Base-by-base conservation (phyloP, 2,797 vertebrate genomes). In the Catamblyrhynchus diadema region DNA sequence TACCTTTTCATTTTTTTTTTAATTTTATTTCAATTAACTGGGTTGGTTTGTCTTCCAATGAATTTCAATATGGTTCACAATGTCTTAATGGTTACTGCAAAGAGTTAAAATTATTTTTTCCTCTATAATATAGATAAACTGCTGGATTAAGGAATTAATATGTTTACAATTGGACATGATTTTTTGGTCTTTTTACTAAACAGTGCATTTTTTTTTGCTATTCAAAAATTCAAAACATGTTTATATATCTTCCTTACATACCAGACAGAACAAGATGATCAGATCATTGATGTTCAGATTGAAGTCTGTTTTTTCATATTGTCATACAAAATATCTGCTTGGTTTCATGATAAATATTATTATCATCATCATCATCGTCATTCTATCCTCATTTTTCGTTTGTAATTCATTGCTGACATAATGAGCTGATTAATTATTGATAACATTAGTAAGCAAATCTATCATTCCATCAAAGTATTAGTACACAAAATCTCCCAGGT, bases 381-480 rank as follows among this genome's bases (percentile, higher is more conserved):
- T 60, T 32, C 12, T 35, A 8, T n/a, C 4, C 10, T 86, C 81
- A 66, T 5, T 45, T 70, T 88, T 62, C 10, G 4, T 20, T 53
- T 3, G 0, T 53, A 48, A 77, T 86, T 27, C 9, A 9, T 64
- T 54, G 14, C 1, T 1, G 30, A n/a, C 3, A 18, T 45, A 48
- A 74, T 21, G 6, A 50, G 8, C 5, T 54, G 13, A 44, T 80
- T 56, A 20, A 17, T 21, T 66, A 62, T 48, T 37, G 18, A 5
- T 44, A 33, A 9, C 33, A 42, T 35, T 37, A 56, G 5, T 57
- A 9, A 39, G 17, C 19, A 69, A 39, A 47, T 30, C 6, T 21
- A 30, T 30, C 12, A 60, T 21, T 41, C 27, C 27, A 30, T 30
- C 30, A 30, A 41, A 61, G 10, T 48, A 39, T 42, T 27, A 60